Evolutionary conservation across 2,113 vertebrate species (phyloP).

Genomic region (Leiothrix lutea): DNA sequence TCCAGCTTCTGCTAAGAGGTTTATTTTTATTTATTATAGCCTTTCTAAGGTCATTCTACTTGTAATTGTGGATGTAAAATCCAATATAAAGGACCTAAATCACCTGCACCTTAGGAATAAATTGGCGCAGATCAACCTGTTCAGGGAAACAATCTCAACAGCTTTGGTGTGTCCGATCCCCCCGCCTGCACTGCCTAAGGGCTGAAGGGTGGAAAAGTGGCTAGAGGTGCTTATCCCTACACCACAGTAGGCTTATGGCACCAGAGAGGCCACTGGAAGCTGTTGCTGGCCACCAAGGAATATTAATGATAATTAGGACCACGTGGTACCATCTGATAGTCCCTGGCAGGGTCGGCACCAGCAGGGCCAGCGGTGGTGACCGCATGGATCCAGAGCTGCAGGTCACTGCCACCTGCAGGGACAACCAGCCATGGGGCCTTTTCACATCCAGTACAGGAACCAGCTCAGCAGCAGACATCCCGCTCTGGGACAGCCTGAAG

Average conservation of each 20-base stretch:
- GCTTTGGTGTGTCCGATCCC: neutral
- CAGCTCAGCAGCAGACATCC: neutral
- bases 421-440: fast-evolving
- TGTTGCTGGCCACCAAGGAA: neutral
- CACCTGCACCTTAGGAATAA: neutral
- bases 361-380: fast-evolving
- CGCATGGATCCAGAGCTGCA: neutral
- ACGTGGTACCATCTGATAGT: fast-evolving
- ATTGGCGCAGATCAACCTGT: neutral
- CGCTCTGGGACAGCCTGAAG: neutral
- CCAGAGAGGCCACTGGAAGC: neutral
- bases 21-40: neutral
- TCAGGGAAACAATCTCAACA: fast-evolving
- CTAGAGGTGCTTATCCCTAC: neutral
- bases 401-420: neutral
- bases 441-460: fast-evolving
- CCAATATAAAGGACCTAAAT: neutral
- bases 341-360: neutral
- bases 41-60: neutral
- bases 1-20: neutral
- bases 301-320: neutral
- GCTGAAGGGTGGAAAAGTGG: neutral
- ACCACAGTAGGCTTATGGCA: neutral
- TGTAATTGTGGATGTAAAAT: neutral
- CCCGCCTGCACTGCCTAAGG: fast-evolving